A percentile compares a stretch with the other conserved stretches of the same genome.
Evolutionary conservation across 1,140 invertebrate genomes (phyloP).

Genomic region (Ephestia elutella): DNA sequence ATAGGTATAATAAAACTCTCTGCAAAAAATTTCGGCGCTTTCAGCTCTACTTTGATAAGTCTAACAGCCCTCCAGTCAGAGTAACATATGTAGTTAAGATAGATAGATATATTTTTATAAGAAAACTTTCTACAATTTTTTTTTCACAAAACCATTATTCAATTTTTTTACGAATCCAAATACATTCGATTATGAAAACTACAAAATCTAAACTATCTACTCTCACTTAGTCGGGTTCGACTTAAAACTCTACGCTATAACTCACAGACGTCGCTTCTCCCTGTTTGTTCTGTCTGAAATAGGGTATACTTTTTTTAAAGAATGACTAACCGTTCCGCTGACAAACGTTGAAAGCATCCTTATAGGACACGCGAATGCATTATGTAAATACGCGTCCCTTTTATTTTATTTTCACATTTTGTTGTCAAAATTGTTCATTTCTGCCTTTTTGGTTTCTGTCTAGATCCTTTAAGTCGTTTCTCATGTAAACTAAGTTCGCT

Average conservation of each 20-base stretch:
- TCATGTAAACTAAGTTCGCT: not conserved
- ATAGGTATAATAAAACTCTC: no score
- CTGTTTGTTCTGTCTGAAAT: slow-evolving; percentile 29
- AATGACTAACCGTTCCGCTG: slow-evolving; percentile 32
- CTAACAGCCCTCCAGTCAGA: no score
- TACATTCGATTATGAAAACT: no score
- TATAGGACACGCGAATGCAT: slow-evolving; percentile 29
- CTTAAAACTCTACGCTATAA: not conserved
- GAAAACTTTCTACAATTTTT: no score
- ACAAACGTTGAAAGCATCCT: slow-evolving; percentile 26
- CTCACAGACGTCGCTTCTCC: slow-evolving; percentile 14
- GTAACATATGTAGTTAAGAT: no score
- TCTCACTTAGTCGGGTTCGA: not conserved
- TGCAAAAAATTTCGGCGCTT: no score
- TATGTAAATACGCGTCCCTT: slow-evolving; percentile 35
- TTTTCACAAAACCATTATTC: no score
- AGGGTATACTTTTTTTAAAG: slow-evolving; percentile 33
- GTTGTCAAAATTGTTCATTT: slow-evolving; percentile 1
- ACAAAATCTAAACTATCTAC: not conserved
- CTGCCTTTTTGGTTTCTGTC: not conserved
- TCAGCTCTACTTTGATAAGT: no score
- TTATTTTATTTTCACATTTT: slow-evolving; percentile 15
- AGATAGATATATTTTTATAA: no score
- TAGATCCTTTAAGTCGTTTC: not conserved
- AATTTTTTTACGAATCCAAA: no score